A percentile compares a stretch with the other conserved stretches of the same genome.
These are phyloP conservation scores for Cataglyphis livida DNA, from an alignment of 2,888 invertebrate species.

Conservation along the genomic window DNA sequence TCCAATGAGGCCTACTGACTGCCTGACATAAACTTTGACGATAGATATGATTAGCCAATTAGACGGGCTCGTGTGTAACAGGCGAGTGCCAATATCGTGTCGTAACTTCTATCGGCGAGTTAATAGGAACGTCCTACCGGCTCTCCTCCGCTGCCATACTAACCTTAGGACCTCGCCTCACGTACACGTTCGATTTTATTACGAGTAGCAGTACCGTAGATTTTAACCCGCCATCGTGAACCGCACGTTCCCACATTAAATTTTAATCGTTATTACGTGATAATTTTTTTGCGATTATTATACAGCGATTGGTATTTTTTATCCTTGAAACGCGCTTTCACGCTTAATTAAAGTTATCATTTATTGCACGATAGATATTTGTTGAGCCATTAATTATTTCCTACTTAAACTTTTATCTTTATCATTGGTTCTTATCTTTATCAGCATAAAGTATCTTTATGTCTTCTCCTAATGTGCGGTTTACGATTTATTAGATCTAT, in stretches of 20 bases:
- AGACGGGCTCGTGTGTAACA: constrained; percentile 42
- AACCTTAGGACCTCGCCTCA: constrained; percentile 41
- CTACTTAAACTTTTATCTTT: background rate
- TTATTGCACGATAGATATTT: constrained; percentile 3
- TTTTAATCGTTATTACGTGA: constrained; percentile 36
- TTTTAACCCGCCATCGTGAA: constrained; percentile 30
- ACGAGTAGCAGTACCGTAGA: constrained; percentile 46
- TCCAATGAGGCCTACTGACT: constrained; percentile 44
- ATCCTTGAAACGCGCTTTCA: background rate
- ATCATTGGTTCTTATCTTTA: background rate
- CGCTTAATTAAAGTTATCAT: constrained; percentile 11
- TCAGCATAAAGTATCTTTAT: background rate
- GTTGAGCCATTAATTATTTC: constrained; percentile 7
- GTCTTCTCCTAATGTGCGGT: background rate
- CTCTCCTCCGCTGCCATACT: constrained; percentile 43
- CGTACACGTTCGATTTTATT: constrained; percentile 43
- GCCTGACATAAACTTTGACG: constrained; percentile 58
- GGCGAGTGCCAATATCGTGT: constrained; percentile 55
- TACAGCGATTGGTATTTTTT: constrained; percentile 1
- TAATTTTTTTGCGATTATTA: constrained; percentile 22
- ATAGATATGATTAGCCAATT: constrained; percentile 62
- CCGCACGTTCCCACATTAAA: constrained; percentile 48
- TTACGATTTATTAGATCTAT: background rate
- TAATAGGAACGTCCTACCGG: constrained; percentile 49
- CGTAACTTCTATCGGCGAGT: constrained; percentile 48